phyloP scores from a whole-genome alignment of 1,140 invertebrate genomes.

The Rhizoglyphus robini region DNA sequence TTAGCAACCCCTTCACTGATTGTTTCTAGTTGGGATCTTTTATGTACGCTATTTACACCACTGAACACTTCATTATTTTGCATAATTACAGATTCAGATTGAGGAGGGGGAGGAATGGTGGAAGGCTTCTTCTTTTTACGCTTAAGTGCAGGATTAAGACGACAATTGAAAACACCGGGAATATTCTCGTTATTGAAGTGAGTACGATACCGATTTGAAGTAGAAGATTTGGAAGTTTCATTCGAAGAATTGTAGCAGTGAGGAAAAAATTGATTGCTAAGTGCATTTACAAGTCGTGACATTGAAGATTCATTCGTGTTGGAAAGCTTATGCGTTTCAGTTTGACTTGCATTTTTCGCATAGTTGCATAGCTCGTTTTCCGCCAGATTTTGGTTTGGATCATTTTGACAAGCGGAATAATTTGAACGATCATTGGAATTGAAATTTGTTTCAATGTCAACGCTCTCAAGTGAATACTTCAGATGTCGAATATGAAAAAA shows the following conservation, averaged over 20 bases:
- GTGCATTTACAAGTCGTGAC: too few species aligned
- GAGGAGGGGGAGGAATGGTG: slow-evolving; percentile 62
- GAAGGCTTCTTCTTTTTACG: slow-evolving; percentile 80
- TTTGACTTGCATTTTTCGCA: too few species aligned
- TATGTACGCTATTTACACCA: too few species aligned
- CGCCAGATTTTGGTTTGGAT: too few species aligned
- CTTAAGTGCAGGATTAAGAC: slow-evolving; percentile 60
- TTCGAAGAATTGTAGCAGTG: neutral
- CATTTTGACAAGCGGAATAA: too few species aligned
- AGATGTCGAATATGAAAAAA: slow-evolving; percentile 45
- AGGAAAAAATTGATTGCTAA: neutral
- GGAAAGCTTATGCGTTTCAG: too few species aligned
- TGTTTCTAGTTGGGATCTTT: neutral
- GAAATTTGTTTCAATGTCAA: neutral
- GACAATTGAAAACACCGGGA: slow-evolving; percentile 73
- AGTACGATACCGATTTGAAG: neutral
- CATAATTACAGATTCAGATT: too few species aligned
- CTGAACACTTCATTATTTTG: too few species aligned
- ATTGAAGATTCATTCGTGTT: too few species aligned
- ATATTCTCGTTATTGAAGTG: slow-evolving; percentile 34
- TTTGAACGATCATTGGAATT: too few species aligned
- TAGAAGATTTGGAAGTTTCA: neutral
- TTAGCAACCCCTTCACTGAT: neutral
- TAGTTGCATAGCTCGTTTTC: too few species aligned
- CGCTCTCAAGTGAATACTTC: slow-evolving; percentile 7